Conservation (phyloP, 2,888 invertebrate species). For the Rhimphoctona megacephalus region DNA sequence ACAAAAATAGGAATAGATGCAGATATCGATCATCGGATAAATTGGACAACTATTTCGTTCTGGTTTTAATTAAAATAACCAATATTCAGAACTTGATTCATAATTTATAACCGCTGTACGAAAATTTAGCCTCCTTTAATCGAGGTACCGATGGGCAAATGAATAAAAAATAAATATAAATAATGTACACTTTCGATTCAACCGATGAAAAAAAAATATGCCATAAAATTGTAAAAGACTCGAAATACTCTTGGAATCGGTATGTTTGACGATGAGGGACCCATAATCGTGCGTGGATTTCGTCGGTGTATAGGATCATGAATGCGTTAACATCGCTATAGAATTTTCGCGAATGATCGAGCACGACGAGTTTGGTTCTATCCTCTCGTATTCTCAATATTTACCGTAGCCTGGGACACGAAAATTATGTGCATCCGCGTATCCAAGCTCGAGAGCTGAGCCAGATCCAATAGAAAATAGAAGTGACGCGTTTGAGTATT, state of each 20-base stretch:
- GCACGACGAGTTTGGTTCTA: conserved; percentile 53
- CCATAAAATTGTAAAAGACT: conserved; percentile 13
- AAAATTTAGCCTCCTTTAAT: background rate
- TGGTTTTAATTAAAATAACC: background rate
- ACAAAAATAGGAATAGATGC: background rate
- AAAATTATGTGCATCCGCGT: conserved; percentile 58
- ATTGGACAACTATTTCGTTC: background rate
- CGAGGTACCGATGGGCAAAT: background rate
- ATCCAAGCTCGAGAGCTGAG: conserved; percentile 18
- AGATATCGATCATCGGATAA: background rate
- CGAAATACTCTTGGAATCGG: conserved; percentile 17
- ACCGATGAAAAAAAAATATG: conserved; percentile 6
- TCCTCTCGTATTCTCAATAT: conserved; percentile 61
- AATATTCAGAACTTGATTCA: background rate
- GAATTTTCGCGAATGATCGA: conserved; percentile 60
- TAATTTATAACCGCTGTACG: background rate
- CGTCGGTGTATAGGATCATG: background rate
- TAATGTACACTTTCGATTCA: background rate
- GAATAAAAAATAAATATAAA: background rate
- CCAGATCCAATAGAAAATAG: conserved; percentile 61
- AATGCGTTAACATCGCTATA: conserved; percentile 44
- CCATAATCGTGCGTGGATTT: conserved; percentile 8
- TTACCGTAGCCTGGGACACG: conserved; percentile 58
- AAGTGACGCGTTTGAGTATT: conserved; percentile 43
- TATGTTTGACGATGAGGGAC: conserved; percentile 12